Base-by-base conservation (phyloP, 2,888 invertebrate species). In the Thysanoteuthis rhombus region DNA sequence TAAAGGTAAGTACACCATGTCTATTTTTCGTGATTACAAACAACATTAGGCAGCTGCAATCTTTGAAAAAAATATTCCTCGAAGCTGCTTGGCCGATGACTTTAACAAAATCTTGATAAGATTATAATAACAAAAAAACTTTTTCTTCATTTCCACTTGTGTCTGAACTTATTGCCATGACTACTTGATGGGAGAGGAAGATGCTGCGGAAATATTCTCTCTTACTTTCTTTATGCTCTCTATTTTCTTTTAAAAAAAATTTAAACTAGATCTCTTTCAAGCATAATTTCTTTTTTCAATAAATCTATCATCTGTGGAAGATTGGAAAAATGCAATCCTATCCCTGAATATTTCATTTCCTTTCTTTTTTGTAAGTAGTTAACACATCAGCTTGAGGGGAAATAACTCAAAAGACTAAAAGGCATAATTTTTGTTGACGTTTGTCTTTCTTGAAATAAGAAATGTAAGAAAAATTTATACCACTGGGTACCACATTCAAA, bases 121-220 rank as follows among this genome's bases (percentile, higher is more conserved):
- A 32, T 1, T 75, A n/a, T 75, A 32, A 75, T 3, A 75, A 75
- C 10, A 75, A n/a, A 75, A 6, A 16, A 58, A 32, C 58, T 36
- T 75, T 75, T 75, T 75, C 75, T 75, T 75, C 75, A n/a, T 75
- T 75, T 75, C 75, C 75, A 36, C 75, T 75, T 75, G n/a, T 75
- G 2, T 75, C 45, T 92, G n/a, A 45, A 92, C 19, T 45, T 92
- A 45, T 92, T 92, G 39, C 92, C 42, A 92, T 92, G 90, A 90
- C 90, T 39, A 90, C 28, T 40, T 90, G 42, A 92, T 42, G 40
- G 92, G n/a, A 42, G 92, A 92, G 92, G 92, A 92, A 92, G 92
- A 92, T 92, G 92, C 92, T 42, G 92, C 39, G 92, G 92, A 92
- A 92, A n/a, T 40, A 40, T 92, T 92, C 25, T 25, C 47, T 0